A percentile compares a stretch with the other conserved stretches of the same genome.
Evolutionary conservation across 2,888 invertebrate genomes (phyloP).

Genomic region (Anorthoa munda): DNA sequence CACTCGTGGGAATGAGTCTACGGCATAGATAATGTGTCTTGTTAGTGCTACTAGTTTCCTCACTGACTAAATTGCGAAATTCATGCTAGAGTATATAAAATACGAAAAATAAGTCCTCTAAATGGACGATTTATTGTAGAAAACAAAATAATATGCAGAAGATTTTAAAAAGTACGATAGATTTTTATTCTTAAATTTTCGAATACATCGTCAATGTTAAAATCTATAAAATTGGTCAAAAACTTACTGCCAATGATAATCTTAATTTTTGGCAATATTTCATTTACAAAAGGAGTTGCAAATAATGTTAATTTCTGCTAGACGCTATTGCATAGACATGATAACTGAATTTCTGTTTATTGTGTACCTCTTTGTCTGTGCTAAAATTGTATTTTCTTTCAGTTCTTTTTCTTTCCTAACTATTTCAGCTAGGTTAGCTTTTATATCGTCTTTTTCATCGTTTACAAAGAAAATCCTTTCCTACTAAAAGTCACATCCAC

Average conservation of each 20-base stretch:
- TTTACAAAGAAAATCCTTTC: conserved; percentile 16
- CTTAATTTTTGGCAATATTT: background rate
- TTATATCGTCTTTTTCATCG: background rate
- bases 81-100: conserved; percentile 16
- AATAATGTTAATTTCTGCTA: too few relatives aligned
- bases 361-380: too few relatives aligned
- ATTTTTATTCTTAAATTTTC: background rate
- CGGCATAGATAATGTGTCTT: conserved; percentile 60
- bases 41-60: conserved; percentile 57
- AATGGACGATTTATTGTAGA: conserved; percentile 1
- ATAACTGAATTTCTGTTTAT: too few relatives aligned
- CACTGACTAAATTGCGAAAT: conserved; percentile 30
- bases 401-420: too few relatives aligned
- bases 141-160: background rate
- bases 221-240: background rate
- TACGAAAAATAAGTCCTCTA: background rate
- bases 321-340: too few relatives aligned
- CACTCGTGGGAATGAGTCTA: conserved; percentile 44
- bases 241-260: background rate
- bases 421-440: conserved; percentile 1
- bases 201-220: too few relatives aligned
- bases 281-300: background rate
- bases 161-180: background rate
- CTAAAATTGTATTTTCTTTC: too few relatives aligned
- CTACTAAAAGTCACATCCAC: conserved; percentile 20